These are phyloP conservation scores for Muscidifurax raptorellus DNA, from an alignment of 1,140 invertebrate species.

Conservation along the genomic window DNA sequence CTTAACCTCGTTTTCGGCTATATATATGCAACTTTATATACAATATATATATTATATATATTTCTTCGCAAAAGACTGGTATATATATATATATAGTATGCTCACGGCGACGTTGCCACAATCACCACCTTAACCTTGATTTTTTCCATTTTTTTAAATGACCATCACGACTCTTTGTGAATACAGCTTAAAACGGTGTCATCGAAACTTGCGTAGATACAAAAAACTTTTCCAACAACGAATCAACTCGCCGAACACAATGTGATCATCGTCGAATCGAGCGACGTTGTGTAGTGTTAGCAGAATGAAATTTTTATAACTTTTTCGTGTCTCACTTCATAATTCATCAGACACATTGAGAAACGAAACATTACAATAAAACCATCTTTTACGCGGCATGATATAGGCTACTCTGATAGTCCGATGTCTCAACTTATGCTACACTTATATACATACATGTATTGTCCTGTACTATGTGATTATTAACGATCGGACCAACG, in stretches of 20 bases:
- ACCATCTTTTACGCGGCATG: no score
- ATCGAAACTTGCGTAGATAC: not conserved
- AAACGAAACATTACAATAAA: not conserved
- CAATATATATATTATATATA: no score
- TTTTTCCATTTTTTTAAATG: conserved; percentile 32
- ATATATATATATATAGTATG: no score
- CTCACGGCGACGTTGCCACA: conserved; percentile 15
- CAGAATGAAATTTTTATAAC: conserved; percentile 3
- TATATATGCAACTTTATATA: no score
- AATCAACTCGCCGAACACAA: not conserved
- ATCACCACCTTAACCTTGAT: conserved; percentile 34
- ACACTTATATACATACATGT: no score
- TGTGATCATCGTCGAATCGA: not conserved
- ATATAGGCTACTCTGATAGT: not conserved
- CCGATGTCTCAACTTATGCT: not conserved
- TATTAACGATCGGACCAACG: not conserved
- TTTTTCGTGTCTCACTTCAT: not conserved
- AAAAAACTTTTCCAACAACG: not conserved
- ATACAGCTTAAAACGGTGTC: conserved; percentile 8
- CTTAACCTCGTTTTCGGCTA: not conserved
- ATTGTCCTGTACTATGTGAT: not conserved
- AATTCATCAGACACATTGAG: not conserved
- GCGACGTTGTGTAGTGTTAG: not conserved
- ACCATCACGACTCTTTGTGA: conserved; percentile 13
- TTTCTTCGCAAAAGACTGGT: not conserved